phyloP scores from a whole-genome alignment of 2,113 vertebrate species.

The Anarhynchus alexandrinus region DNA sequence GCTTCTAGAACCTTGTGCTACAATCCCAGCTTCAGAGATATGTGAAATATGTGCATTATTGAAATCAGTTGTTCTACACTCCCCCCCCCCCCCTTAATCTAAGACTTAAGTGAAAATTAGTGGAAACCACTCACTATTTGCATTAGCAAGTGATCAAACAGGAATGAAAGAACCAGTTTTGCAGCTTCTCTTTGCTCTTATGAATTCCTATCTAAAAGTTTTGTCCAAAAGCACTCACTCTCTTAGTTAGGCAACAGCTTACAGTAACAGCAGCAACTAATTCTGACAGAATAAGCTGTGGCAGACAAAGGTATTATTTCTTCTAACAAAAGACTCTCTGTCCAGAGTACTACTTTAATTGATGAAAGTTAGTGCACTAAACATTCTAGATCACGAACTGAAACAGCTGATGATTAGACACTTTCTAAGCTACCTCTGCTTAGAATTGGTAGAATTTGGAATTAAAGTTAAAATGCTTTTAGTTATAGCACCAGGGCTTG shows the following conservation, averaged over 20 bases:
- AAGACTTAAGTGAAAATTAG: not conserved
- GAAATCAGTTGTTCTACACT: not conserved
- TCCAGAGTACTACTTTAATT: not conserved
- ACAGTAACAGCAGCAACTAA: not conserved
- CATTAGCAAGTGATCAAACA: not conserved
- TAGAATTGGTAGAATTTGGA: not conserved
- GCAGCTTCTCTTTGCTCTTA: not conserved
- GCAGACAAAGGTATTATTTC: not conserved
- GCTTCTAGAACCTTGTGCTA: not conserved
- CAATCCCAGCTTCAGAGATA: not conserved
- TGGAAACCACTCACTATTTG: not conserved
- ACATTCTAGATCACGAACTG: not conserved
- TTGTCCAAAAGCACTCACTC: not conserved
- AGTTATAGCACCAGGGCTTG: not conserved
- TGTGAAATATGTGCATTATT: not conserved
- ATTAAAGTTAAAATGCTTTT: not conserved
- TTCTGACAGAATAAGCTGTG: not conserved
- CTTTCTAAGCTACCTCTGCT: not conserved
- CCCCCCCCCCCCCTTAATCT: not conserved
- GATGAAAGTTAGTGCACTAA: not conserved
- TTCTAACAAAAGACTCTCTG: not conserved
- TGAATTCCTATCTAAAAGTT: not conserved
- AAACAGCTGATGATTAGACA: not conserved
- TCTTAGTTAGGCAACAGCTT: not conserved
- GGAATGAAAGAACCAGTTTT: not conserved